Evolutionary conservation across 2,113 vertebrate genomes (phyloP).

Genomic region (Verasper variegatus): DNA sequence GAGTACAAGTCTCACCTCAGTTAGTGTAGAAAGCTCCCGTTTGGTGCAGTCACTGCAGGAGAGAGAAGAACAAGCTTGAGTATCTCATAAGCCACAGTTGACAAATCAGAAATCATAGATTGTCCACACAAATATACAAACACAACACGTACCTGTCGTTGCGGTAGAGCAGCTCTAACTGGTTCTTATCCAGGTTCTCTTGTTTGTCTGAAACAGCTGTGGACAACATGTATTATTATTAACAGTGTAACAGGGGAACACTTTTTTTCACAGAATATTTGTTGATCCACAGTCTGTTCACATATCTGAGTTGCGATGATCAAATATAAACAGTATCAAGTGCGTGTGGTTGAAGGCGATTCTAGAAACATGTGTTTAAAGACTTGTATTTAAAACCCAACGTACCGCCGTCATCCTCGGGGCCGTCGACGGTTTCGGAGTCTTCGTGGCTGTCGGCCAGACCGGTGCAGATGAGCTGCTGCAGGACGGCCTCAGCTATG

Average conservation of each 20-base stretch:
- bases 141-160: constrained; percentile 67
- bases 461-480: constrained; percentile 90
- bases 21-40: constrained; percentile 82
- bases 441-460: constrained; percentile 84
- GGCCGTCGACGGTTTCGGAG: constrained; percentile 72
- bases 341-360: neutral
- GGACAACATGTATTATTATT: constrained; percentile 13
- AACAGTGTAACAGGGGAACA: neutral
- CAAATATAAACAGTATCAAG: neutral
- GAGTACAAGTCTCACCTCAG: constrained; percentile 82
- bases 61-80: constrained; percentile 6
- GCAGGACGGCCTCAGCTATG: constrained; percentile 95
- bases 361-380: neutral
- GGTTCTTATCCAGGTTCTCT: constrained; percentile 78
- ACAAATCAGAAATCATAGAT: neutral
- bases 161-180: constrained; percentile 75
- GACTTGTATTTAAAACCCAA: neutral
- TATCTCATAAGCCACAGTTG: no score
- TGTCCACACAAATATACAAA: neutral
- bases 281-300: neutral
- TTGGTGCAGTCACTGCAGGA: constrained; percentile 77
- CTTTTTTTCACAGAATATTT: neutral
- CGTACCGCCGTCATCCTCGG: constrained; percentile 67
- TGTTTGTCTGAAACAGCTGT: constrained; percentile 74
- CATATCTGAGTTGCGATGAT: neutral